Base-by-base conservation (phyloP, 2,888 invertebrate genomes). In the Dicranocentrus wangi region DNA sequence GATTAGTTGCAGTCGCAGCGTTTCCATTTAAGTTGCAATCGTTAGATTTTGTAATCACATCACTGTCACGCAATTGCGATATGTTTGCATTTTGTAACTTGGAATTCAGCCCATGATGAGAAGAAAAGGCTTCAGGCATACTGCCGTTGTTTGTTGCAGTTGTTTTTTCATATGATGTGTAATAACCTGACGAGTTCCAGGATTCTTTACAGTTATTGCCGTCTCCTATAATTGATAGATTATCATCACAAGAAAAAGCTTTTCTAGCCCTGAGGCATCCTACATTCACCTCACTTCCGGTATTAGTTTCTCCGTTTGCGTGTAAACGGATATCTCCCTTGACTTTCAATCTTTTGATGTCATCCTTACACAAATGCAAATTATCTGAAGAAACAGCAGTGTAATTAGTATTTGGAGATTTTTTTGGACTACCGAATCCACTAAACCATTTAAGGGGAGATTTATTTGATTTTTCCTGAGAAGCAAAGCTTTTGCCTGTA, bases 391-490 rank as follows among this genome's bases (percentile, higher is more conserved):
- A 32, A 32, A 32, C 10, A 32, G 32, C 32, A 32, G 3, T 32
- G n/a, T n/a, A n/a, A n/a, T n/a, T n/a, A n/a, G 32, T 13, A 10
- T 23, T 10, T 1, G 65, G 61, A 13, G 13, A 8, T 25, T 66
- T 66, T 27, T 51, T 69, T 1, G 69, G 69, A 28, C 69, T 69
- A 10, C 69, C 39, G n/a, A 82, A 80, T 8, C 76, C 60, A 19
- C 51, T 72, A 7, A 80, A 51, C 82, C 82, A 82, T 25, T 82
- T 82, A 13, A 60, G 55, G 8, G 82, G 82, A 53, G 82, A 82
- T 51, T 76, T 82, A 15, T 66, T 68, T 3, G 60, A 55, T 21
- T 73, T 73, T 1, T 63, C 53, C 17, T 39, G 61, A 19, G 27
- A 7, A 19, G 27, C 8, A n/a, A 51, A 13, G 0, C 51, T 15